Percentiles rank a stretch among this genome's conserved stretches.
Conservation (phyloP, 1,140 invertebrate species). For the Maniola jurtina region DNA sequence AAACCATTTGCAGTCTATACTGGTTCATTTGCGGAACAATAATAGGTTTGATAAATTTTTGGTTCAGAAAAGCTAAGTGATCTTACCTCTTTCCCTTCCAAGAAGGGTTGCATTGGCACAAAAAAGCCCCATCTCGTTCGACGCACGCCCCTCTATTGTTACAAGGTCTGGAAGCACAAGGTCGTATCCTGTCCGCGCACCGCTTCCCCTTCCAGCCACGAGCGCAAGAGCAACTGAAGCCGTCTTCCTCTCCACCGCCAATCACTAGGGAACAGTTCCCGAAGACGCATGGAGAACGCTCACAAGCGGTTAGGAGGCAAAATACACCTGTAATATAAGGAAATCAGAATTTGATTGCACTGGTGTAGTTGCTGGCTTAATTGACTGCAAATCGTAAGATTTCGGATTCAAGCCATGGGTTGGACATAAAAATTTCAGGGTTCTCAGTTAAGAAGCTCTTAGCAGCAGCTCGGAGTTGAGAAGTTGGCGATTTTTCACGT, state of each 20-base stretch:
- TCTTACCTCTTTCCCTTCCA: constrained; percentile 81
- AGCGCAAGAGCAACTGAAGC: constrained; percentile 80
- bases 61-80: no score
- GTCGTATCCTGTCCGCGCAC: constrained; percentile 82
- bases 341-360: no score
- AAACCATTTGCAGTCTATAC: no score
- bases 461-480: no score
- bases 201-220: constrained; percentile 82
- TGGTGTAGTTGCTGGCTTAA: no score
- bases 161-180: constrained; percentile 85
- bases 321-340: constrained; percentile 79
- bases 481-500: no score
- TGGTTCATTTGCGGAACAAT: no score
- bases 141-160: constrained; percentile 84
- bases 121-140: constrained; percentile 81
- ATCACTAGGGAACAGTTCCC: constrained; percentile 81
- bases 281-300: constrained; percentile 84
- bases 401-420: no score
- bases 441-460: no score
- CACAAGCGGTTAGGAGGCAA: constrained; percentile 85
- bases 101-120: constrained; percentile 86
- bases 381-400: no score
- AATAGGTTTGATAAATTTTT: no score
- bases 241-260: constrained; percentile 23
- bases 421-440: no score